Percentiles rank a stretch among this genome's conserved stretches.
phyloP scores from a whole-genome alignment of 1,140 invertebrate species.

The Portunus trituberculatus region DNA sequence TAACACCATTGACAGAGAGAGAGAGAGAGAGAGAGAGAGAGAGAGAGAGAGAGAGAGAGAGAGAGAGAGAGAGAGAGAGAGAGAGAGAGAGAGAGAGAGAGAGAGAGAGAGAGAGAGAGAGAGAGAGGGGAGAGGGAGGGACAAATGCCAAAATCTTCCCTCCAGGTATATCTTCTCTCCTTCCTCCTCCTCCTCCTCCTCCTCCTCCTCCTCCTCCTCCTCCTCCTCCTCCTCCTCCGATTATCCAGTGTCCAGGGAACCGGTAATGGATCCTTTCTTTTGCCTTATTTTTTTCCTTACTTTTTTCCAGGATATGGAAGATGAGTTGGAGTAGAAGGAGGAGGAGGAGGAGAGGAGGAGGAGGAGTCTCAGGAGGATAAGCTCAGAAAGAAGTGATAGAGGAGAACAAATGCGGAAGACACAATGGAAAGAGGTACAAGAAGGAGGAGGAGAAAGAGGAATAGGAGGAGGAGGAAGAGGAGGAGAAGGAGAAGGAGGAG shows the following conservation, averaged over 20 bases:
- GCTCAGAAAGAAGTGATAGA: constrained; percentile 12
- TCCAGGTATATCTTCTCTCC: neutral
- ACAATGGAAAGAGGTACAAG: neutral
- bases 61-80: neutral
- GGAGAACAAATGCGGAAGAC: neutral
- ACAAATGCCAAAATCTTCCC: neutral
- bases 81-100: neutral
- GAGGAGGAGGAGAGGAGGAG: neutral
- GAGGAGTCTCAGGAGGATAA: neutral
- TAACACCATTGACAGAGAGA: neutral
- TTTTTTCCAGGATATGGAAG: constrained; percentile 10
- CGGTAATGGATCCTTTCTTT: constrained; percentile 11
- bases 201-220: too few species aligned
- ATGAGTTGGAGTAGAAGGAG: neutral
- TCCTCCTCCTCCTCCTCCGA: neutral
- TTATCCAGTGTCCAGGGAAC: neutral
- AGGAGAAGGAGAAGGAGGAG: neutral
- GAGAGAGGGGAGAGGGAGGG: neutral
- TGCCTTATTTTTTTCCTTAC: neutral
- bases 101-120: constrained; percentile 1
- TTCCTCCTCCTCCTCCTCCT: too few species aligned
- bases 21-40: neutral
- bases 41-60: neutral
- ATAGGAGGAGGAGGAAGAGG: neutral
- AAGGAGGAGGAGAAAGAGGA: neutral